phyloP scores from a whole-genome alignment of 2,888 invertebrate species.

The Phortica magna region DNA sequence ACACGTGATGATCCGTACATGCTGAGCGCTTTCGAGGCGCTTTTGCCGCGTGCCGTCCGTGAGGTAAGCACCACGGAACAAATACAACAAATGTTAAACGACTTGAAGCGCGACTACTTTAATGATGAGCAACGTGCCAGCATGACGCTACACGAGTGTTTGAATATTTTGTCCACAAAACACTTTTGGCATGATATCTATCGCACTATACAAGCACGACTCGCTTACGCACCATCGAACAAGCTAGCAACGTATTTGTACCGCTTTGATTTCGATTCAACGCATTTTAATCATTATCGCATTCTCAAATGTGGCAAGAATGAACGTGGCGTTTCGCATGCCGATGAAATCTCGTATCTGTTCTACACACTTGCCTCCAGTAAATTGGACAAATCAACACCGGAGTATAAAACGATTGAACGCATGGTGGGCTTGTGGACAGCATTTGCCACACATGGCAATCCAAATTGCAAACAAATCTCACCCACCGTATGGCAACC shows the following conservation, averaged over 20 bases:
- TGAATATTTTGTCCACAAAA: conserved; percentile 60
- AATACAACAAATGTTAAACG: conserved; percentile 51
- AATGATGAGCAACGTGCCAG: conserved; percentile 56
- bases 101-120: conserved; percentile 56
- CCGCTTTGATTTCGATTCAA: conserved; percentile 76
- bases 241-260: conserved; percentile 73
- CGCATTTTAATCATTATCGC: conserved; percentile 72
- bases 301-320: conserved; percentile 65
- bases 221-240: conserved; percentile 44
- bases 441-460: conserved; percentile 66
- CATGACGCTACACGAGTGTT: conserved; percentile 59
- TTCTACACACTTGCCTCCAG: conserved; percentile 65
- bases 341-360: conserved; percentile 75
- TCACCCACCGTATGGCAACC: conserved; percentile 52
- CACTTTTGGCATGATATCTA: conserved; percentile 74
- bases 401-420: conserved; percentile 73
- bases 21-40: conserved; percentile 56
- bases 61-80: conserved; percentile 48
- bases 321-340: conserved; percentile 73
- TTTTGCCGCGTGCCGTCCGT: conserved; percentile 67
- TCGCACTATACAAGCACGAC: conserved; percentile 65
- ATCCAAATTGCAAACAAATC: conserved; percentile 62
- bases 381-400: conserved; percentile 55
- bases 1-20: conserved; percentile 47
- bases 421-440: conserved; percentile 74